Evolutionary conservation across 1,140 invertebrate species (phyloP).

Genomic region (Drosophila elegans): DNA sequence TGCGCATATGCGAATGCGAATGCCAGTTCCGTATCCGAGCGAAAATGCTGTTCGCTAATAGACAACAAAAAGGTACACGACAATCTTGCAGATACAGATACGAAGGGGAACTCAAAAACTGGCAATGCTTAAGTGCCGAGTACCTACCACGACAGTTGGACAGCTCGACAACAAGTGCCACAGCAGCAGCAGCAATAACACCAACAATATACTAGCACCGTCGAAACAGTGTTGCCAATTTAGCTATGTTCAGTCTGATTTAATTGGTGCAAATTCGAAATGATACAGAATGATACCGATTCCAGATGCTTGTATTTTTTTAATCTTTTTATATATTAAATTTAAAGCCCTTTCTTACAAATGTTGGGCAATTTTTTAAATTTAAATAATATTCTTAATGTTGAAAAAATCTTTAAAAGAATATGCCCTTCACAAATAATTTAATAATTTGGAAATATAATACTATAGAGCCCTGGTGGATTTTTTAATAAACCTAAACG

Average conservation of each 20-base stretch:
- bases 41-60: conserved; percentile 62
- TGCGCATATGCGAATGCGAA: conserved; percentile 21
- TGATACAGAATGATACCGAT: no score
- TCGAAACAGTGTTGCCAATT: conserved; percentile 17
- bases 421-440: no score
- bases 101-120: conserved; percentile 49
- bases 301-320: no score
- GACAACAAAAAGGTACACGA: conserved; percentile 79
- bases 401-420: no score
- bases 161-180: conserved; percentile 65
- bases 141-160: conserved; percentile 60
- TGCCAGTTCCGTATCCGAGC: conserved; percentile 40
- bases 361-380: no score
- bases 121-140: conserved; percentile 70
- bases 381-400: no score
- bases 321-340: no score
- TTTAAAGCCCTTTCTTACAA: no score
- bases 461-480: no score
- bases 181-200: conserved; percentile 20
- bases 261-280: background rate
- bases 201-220: conserved; percentile 27
- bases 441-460: no score
- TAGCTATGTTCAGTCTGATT: background rate
- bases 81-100: conserved; percentile 60
- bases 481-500: no score